Evolutionary conservation across 35 echinoderm and acorn worm species (phyloP).

Genomic region (Stichopus chloronotus): DNA sequence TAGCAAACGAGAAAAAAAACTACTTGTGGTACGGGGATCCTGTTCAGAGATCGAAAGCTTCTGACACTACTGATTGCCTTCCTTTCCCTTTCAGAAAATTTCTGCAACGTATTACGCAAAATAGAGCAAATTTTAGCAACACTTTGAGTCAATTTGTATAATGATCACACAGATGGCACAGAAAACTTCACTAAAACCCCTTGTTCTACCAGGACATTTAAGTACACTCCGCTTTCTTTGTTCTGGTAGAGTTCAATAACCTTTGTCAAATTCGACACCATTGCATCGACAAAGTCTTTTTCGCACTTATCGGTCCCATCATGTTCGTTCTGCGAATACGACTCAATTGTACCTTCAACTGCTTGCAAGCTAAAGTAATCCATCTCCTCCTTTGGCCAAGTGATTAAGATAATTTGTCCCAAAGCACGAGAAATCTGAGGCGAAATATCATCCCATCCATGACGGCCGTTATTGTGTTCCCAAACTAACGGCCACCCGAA

Average conservation of each 20-base stretch:
- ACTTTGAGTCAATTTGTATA: too few relatives aligned
- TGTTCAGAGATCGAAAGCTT: too few relatives aligned
- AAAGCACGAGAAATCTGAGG: slow-evolving; percentile 75
- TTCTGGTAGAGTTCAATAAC: slow-evolving; percentile 53
- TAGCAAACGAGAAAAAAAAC: too few relatives aligned
- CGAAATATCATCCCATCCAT: slow-evolving; percentile 79
- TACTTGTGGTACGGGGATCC: too few relatives aligned
- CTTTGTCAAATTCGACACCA: slow-evolving; percentile 34
- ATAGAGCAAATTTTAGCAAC: too few relatives aligned
- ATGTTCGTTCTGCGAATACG: slow-evolving; percentile 35
- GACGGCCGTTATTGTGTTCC: slow-evolving; percentile 58
- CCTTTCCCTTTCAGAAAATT: too few relatives aligned
- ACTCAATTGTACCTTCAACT: slow-evolving; percentile 55
- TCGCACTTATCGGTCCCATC: not conserved
- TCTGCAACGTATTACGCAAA: too few relatives aligned
- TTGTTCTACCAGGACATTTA: slow-evolving; percentile 33
- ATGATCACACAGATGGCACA: not conserved
- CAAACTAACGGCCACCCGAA: slow-evolving; percentile 67
- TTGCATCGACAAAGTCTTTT: slow-evolving; percentile 21
- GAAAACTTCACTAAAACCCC: slow-evolving; percentile 53
- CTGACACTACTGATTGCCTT: too few relatives aligned
- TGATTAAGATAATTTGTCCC: slow-evolving; percentile 72
- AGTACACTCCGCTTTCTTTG: slow-evolving; percentile 25
- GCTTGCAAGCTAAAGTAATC: slow-evolving; percentile 64
- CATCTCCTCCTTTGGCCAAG: slow-evolving; percentile 70